Evolutionary conservation across 2,113 vertebrate genomes (phyloP), one percentile per base, ranked within the genome.

Genomic region (Hippoglossus stenolepis): DNA sequence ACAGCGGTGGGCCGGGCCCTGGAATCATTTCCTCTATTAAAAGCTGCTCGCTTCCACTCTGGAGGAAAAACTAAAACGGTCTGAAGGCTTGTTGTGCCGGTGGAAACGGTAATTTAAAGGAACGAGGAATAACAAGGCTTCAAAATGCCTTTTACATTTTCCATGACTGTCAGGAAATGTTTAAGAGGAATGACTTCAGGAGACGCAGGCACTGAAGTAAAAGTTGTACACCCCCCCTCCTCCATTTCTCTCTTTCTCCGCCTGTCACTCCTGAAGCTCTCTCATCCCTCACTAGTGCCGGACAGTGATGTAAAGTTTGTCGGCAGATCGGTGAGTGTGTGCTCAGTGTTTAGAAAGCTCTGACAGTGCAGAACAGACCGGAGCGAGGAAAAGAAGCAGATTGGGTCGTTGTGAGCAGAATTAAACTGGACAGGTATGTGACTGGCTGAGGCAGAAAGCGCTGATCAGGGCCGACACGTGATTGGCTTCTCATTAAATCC

Each of bases 401-500:
- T 86, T 73, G 87, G 84, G 24, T 84, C 31, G 62, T 72, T 2
- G 69, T 83, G 79, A 85, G 77, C 65, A 81, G 78, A 75, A 80
- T 87, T 79, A 78, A 82, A 77, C 1, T 9, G 56, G 86, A 85
- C 85, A 77, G 81, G 65, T 75, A 43, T 68, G 77, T 80, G 84
- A 89, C 73, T 82, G 89, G 87, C 79, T 81, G 82, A 72, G 51
- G 70, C 53, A 47, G 61, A 77, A 83, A 76, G 78, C 45, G 78
- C 79, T 80, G 89, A 83, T 82, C 60, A 63, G 79, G 75, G 59
- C 49, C 49, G 89, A 70, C 76, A 1, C 6, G 26, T 88, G 90
- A 93, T 90, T 85, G 89, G 80, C 79, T 84, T 21, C 87, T 82
- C 72, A 54, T 90, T 85, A 81, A 77, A 87, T 45, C 61, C 65